Base-by-base conservation (phyloP, 2,888 invertebrate genomes). In the Adela reaumurella region DNA sequence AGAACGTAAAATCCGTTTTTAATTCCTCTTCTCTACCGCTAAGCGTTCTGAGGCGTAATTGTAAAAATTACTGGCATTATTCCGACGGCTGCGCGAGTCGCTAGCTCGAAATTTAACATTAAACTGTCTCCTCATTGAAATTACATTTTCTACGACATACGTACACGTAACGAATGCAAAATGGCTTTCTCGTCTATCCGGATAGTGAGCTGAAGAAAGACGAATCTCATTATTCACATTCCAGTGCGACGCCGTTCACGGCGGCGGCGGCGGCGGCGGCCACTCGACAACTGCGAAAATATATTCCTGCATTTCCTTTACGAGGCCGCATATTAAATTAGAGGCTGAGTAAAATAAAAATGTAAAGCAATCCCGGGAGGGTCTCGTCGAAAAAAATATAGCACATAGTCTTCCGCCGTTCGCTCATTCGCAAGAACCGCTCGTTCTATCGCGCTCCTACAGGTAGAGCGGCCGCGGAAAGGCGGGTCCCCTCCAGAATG, bases 241-340 rank as follows among this genome's bases (percentile, higher is more conserved):
- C 35, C 14, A 35, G 35, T 14, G 14, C 11, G 14, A 35, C 35
- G n/a, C 11, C 35, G 35, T 14, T 11, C 35, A 11, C 35, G 5
- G n/a, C 11, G 6, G n/a, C 35, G n/a, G 6, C 35, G 35, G 3
- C n/a, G 3, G n/a, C 35, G 67, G 62, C 59, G 61, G 61, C 55
- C 58, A 65, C 63, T 67, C 67, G 66, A 66, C 63, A 67, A 68
- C 68, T 64, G 65, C 60, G 62, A 65, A 68, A 68, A 68, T 68
- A 65, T 65, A 70, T 67, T 65, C 63, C 60, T 62, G 64, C 63
- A 67, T 69, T 70, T 64, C 65, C 67, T 67, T 62, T 62, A 62
- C 63, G 62, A 64, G 63, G 65, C 66, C 62, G 67, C 68, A 70
- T 72, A 70, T 72, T 70, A 70, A 71, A 71, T 72, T 72, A 71